A percentile compares a stretch with the other conserved stretches of the same genome.
These are phyloP conservation scores for Seriola aureovittata DNA, from an alignment of 2,113 vertebrate species.

Conservation along the genomic window DNA sequence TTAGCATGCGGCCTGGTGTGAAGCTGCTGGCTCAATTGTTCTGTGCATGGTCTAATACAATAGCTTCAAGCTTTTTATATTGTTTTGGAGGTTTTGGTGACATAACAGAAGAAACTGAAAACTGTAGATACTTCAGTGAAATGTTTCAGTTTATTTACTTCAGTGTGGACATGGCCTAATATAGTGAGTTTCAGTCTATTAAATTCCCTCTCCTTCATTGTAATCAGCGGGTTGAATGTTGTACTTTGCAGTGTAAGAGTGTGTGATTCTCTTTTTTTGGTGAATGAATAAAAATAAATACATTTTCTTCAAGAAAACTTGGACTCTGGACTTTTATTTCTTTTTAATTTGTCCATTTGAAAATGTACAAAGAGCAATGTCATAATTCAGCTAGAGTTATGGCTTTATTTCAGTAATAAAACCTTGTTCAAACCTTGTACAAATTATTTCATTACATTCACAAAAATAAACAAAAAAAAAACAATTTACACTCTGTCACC, in stretches of 20 bases:
- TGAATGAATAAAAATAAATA: constrained; percentile 52
- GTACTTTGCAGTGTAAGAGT: constrained; percentile 17
- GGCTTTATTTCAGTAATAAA: not conserved
- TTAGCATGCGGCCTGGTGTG: not conserved
- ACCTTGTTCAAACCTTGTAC: not conserved
- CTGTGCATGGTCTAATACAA: not conserved
- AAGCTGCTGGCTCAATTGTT: not conserved
- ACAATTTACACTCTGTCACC: not conserved
- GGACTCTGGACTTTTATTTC: constrained; percentile 4
- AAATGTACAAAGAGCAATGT: not conserved
- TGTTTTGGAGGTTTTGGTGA: not conserved
- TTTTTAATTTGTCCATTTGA: not conserved
- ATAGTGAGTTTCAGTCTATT: constrained; percentile 13
- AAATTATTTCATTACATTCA: not conserved
- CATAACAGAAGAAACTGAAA: not conserved
- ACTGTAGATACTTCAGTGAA: not conserved
- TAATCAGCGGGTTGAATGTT: constrained; percentile 33
- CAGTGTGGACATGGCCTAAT: constrained; percentile 35
- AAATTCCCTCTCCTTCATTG: constrained; percentile 18
- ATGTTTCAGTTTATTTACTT: not conserved
- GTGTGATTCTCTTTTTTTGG: constrained; percentile 13
- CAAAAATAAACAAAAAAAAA: not conserved
- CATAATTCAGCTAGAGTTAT: not conserved
- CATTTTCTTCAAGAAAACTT: constrained; percentile 31
- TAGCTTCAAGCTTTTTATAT: not conserved